Conservation (phyloP, 2,113 vertebrate genomes). For the Coreoperca whiteheadi region DNA sequence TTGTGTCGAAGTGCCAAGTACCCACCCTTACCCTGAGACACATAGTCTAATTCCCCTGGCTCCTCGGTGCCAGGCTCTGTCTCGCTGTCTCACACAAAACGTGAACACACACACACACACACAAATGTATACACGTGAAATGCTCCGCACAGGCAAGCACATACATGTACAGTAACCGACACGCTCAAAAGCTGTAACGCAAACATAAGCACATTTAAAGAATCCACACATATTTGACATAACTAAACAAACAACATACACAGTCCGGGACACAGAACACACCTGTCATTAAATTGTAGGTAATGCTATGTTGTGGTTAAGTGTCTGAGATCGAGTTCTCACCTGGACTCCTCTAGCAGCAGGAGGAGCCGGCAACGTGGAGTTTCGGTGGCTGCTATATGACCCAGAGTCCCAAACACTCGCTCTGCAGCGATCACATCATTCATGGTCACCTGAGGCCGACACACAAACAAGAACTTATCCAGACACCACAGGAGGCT, state of each 20-base stretch:
- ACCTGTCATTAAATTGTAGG: slow-evolving; percentile 25
- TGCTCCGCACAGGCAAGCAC: slow-evolving; percentile 48
- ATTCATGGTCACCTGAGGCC: slow-evolving; percentile 90
- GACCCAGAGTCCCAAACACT: slow-evolving; percentile 92
- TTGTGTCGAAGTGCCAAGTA: slow-evolving; percentile 75
- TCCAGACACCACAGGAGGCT: neutral
- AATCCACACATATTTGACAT: slow-evolving; percentile 48
- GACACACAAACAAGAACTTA: slow-evolving; percentile 13
- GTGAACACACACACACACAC: slow-evolving; percentile 25
- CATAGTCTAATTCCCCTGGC: slow-evolving; percentile 60
- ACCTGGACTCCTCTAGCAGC: slow-evolving; percentile 94
- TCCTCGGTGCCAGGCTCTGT: slow-evolving; percentile 72
- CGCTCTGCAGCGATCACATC: slow-evolving; percentile 92
- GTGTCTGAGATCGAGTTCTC: slow-evolving; percentile 43
- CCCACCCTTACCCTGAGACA: slow-evolving; percentile 75
- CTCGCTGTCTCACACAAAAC: slow-evolving; percentile 44
- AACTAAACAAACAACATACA: slow-evolving; percentile 30
- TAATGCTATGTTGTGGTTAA: slow-evolving; percentile 18
- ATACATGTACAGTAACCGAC: slow-evolving; percentile 47
- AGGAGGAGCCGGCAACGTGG: slow-evolving; percentile 90
- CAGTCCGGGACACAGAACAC: slow-evolving; percentile 22
- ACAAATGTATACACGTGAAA: slow-evolving; percentile 36
- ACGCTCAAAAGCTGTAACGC: slow-evolving; percentile 30
- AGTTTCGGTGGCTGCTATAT: slow-evolving; percentile 91
- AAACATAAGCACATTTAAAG: slow-evolving; percentile 20